Evolutionary conservation across 2,797 vertebrate species (phyloP).

Genomic region (Rallus crepitans): DNA sequence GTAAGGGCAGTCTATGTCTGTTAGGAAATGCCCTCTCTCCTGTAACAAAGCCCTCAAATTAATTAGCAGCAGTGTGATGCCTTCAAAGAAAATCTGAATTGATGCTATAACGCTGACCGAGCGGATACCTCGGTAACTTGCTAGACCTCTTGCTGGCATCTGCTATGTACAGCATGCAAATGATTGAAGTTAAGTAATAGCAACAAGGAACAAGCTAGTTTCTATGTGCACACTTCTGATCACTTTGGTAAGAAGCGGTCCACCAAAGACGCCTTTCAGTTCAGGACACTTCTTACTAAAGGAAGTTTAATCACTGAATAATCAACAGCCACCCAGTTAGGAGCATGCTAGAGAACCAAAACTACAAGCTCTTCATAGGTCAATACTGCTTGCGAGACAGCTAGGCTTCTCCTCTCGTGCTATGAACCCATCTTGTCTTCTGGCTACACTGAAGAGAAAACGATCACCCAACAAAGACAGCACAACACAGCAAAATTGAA

Average conservation of each 20-base stretch:
- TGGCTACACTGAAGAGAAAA: constrained; percentile 9
- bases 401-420: not conserved
- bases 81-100: not conserved
- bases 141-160: not conserved
- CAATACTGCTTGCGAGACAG: not conserved
- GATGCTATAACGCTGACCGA: not conserved
- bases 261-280: not conserved
- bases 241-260: not conserved
- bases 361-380: not conserved
- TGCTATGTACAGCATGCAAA: not conserved
- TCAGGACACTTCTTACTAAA: not conserved
- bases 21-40: not conserved
- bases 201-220: not conserved
- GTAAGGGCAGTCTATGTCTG: not conserved
- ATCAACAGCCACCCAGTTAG: not conserved
- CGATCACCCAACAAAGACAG: constrained; percentile 34
- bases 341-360: not conserved
- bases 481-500: constrained; percentile 30
- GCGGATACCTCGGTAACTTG: not conserved
- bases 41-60: not conserved
- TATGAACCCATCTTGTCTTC: constrained; percentile 16
- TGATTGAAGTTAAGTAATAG: not conserved
- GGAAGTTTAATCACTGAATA: not conserved
- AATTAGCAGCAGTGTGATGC: not conserved
- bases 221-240: not conserved